Evolutionary conservation across 2,888 invertebrate genomes (phyloP), one percentile per base, ranked within the genome.

Genomic region (Noctua janthe): DNA sequence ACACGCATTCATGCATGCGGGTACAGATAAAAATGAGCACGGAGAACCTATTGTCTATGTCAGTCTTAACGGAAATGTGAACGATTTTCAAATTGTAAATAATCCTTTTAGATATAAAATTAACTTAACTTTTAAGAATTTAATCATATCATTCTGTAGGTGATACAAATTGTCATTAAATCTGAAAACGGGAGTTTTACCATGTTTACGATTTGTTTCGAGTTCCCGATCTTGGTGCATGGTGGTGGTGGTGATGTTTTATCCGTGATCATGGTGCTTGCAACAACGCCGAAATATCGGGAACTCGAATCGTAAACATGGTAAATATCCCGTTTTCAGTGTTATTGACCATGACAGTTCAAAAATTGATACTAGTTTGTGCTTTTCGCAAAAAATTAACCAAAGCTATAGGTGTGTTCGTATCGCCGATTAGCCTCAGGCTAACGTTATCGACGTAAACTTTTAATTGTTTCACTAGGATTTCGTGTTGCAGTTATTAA

Each of bases 391-490:
- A 59, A n/a, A 23, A 23, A 23, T 0, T n/a, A n/a, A n/a, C 59
- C 13, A 13, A 59, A n/a, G 1, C 29, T 29, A 29, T 29, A 29
- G 29, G 8, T n/a, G 15, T n/a, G 4, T 29, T n/a, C 47, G 5
- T 69, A 43, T 47, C 4, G n/a, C n/a, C n/a, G 47, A 66, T 66
- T 35, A 39, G 5, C 39, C 47, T 47, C 47, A 11, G 29, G 29
- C 69, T 23, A 78, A 62, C 74, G 71, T 82, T 85, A 81, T 74
- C 80, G 51, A 47, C 75, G 43, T 77, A 39, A 89, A 81, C 73
- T 66, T 67, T 75, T 80, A 83, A 87, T 87, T 81, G 72, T 67
- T 74, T 76, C 64, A 79, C 59, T 78, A 84, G 74, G 73, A 75
- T 74, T 86, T 80, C 43, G 17, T 64, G 15, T n/a, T 15, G 54